Evolutionary conservation across 2,888 invertebrate species (phyloP).

Genomic region (Rhorus exstirpatorius): DNA sequence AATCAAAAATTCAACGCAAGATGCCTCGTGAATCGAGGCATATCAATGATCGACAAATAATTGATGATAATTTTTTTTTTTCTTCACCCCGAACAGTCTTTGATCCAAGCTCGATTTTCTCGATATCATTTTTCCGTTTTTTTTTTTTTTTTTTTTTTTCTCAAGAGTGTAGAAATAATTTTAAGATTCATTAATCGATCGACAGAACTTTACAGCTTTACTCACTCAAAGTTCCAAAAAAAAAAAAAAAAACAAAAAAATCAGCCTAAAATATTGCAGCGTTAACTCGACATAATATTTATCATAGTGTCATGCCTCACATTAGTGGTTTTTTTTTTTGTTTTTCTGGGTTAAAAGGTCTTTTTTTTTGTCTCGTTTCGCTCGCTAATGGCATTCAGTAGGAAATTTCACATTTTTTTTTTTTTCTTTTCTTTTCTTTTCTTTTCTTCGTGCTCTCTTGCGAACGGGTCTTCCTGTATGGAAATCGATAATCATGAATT

Average conservation of each 20-base stretch:
- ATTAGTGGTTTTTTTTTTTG: slow-evolving; percentile 51
- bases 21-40: too few relatives aligned
- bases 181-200: too few relatives aligned
- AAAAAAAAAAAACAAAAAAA: too few relatives aligned
- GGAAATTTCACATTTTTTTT: slow-evolving; percentile 18
- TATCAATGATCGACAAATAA: too few relatives aligned
- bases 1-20: too few relatives aligned
- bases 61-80: too few relatives aligned
- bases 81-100: too few relatives aligned
- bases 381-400: slow-evolving; percentile 61
- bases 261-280: slow-evolving; percentile 13
- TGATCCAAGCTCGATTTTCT: not conserved
- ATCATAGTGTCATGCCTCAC: slow-evolving; percentile 59
- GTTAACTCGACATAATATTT: slow-evolving; percentile 23
- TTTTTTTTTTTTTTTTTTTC: too few relatives aligned
- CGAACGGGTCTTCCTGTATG: slow-evolving; percentile 6
- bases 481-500: slow-evolving; percentile 42
- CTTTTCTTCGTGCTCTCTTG: slow-evolving; percentile 11
- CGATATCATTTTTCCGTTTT: not conserved
- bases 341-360: slow-evolving; percentile 60
- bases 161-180: not conserved
- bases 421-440: slow-evolving; percentile 1
- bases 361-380: slow-evolving; percentile 54
- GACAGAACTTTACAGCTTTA: too few relatives aligned
- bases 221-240: slow-evolving; percentile 9